Percentiles rank a stretch among this genome's conserved stretches.
phyloP scores from a whole-genome alignment of 2,113 vertebrate species.

The Thamnophis sirtalis region DNA sequence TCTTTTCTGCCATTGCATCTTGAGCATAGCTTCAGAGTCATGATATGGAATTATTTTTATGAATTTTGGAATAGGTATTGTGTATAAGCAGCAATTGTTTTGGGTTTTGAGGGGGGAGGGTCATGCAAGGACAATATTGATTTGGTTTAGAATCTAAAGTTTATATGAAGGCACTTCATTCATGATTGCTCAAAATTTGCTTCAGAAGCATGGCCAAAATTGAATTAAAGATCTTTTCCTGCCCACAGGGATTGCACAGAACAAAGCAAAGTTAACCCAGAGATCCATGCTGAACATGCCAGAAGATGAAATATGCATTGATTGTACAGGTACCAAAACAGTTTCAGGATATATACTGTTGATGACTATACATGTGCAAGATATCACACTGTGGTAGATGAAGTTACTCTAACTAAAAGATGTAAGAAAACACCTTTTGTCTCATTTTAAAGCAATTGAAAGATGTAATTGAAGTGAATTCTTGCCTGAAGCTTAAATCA shows the following conservation, averaged over 20 bases:
- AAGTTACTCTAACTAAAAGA: neutral
- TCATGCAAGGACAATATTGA: too few species aligned
- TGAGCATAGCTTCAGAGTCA: too few species aligned
- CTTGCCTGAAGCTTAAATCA: neutral
- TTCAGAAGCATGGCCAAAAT: neutral
- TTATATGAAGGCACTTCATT: neutral
- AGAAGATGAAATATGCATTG: neutral
- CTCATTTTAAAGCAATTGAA: conserved; percentile 1
- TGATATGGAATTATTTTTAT: too few species aligned
- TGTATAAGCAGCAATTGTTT: too few species aligned
- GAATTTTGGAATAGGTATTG: too few species aligned
- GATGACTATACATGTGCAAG: neutral
- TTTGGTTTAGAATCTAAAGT: too few species aligned
- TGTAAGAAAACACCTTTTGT: neutral
- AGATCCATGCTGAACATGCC: neutral
- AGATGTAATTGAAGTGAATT: neutral
- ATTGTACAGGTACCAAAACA: neutral
- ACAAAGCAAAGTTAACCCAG: accelerated
- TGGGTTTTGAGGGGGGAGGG: too few species aligned
- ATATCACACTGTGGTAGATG: neutral
- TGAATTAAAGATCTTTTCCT: neutral
- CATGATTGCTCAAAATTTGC: neutral
- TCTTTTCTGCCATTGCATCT: too few species aligned
- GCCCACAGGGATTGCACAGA: neutral
- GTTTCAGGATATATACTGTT: neutral